These are phyloP conservation scores for Bicyclus anynana DNA, from an alignment of 1,140 invertebrate genomes.

Conservation along the genomic window DNA sequence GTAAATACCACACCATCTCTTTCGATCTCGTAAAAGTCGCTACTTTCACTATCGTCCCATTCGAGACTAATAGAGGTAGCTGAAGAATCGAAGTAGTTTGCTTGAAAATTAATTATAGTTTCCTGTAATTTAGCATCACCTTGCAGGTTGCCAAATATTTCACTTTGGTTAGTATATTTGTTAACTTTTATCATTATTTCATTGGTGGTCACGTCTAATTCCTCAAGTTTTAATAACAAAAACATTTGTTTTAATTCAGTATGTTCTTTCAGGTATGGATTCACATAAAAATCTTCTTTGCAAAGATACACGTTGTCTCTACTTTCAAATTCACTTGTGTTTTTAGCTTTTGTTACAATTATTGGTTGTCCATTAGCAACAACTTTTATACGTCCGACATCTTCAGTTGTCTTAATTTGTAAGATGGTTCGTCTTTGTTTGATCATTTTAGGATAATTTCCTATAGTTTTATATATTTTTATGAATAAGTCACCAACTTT, in stretches of 20 bases:
- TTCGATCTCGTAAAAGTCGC: slow-evolving; percentile 56
- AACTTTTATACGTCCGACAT: slow-evolving; percentile 37
- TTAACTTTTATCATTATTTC: slow-evolving; percentile 54
- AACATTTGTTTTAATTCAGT: slow-evolving; percentile 39
- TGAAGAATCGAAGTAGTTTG: slow-evolving; percentile 25
- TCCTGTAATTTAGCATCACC: slow-evolving; percentile 25
- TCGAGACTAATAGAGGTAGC: slow-evolving; percentile 33
- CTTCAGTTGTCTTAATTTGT: slow-evolving; percentile 46
- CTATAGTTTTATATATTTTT: slow-evolving; percentile 46
- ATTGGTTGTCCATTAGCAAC: slow-evolving; percentile 40
- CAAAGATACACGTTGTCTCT: slow-evolving; percentile 44
- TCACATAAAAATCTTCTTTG: slow-evolving; percentile 42
- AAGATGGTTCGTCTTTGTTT: slow-evolving; percentile 48
- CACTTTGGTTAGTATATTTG: slow-evolving; percentile 31
- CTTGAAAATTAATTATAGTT: slow-evolving; percentile 30
- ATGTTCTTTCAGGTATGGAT: slow-evolving; percentile 46
- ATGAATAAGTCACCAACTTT: slow-evolving; percentile 40
- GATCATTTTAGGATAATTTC: slow-evolving; percentile 41
- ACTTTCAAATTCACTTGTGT: slow-evolving; percentile 38
- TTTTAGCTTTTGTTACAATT: slow-evolving; percentile 34
- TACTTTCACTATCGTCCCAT: slow-evolving; percentile 37
- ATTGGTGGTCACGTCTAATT: slow-evolving; percentile 41
- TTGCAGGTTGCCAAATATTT: slow-evolving; percentile 34
- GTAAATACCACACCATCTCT: slow-evolving; percentile 46
- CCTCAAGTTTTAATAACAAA: slow-evolving; percentile 54